These are phyloP conservation scores for Pocillopora verrucosa DNA, from an alignment of 64 coral and sea anemone species.

Conservation along the genomic window DNA sequence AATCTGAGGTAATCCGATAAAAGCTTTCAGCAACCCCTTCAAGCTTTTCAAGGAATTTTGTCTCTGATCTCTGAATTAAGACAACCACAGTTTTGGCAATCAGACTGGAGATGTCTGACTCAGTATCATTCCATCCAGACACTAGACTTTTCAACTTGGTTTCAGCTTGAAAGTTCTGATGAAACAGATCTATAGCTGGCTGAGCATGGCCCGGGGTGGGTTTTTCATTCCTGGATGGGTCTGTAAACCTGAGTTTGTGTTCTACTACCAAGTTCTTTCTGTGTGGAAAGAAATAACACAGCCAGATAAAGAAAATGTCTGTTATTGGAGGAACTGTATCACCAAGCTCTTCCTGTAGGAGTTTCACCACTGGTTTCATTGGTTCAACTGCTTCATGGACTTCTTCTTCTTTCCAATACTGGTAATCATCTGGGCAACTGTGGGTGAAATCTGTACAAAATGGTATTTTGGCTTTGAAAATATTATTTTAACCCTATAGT, in stretches of 20 bases:
- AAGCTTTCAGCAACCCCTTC: background rate
- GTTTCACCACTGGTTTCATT: slow-evolving; percentile 52
- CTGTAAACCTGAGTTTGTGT: slow-evolving; percentile 44
- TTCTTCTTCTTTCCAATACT: slow-evolving; percentile 43
- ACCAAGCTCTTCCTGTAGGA: slow-evolving; percentile 69
- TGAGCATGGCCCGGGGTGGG: slow-evolving; percentile 26
- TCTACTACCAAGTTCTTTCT: slow-evolving; percentile 28
- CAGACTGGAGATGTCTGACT: background rate
- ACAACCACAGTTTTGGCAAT: slow-evolving; percentile 4
- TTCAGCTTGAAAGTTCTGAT: background rate
- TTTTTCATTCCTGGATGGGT: slow-evolving; percentile 45
- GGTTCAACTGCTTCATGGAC: slow-evolving; percentile 7
- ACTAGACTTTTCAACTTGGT: background rate
- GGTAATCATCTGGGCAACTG: slow-evolving; percentile 27
- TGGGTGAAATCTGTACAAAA: background rate
- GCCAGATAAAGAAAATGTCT: slow-evolving; percentile 67
- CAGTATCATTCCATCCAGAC: background rate
- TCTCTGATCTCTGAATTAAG: slow-evolving; percentile 39
- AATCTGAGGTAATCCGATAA: background rate
- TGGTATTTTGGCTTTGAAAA: too few relatives aligned
- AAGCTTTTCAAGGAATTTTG: slow-evolving; percentile 20
- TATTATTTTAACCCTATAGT: too few relatives aligned
- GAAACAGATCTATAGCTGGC: slow-evolving; percentile 22
- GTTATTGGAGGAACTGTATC: slow-evolving; percentile 45
- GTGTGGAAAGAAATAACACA: slow-evolving; percentile 58